Evolutionary conservation across 2,888 invertebrate species (phyloP).

Genomic region (Dioctria rufipes): DNA sequence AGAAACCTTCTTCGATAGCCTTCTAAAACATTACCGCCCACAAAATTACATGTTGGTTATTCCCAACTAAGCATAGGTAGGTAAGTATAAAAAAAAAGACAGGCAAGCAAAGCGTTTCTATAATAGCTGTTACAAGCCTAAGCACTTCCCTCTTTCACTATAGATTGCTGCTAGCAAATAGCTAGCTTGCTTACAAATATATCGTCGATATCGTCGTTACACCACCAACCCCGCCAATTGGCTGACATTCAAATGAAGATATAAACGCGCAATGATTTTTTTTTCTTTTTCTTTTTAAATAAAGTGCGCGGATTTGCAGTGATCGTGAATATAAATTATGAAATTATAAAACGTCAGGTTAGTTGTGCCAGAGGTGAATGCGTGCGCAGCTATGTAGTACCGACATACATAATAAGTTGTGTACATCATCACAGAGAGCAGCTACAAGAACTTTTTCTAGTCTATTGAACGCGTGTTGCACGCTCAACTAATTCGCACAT

Average conservation of each 20-base stretch:
- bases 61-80: no score
- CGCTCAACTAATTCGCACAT: neutral
- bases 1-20: no score
- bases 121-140: neutral
- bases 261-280: conserved; percentile 17
- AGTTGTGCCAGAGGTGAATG: conserved; percentile 21
- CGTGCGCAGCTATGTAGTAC: neutral
- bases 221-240: neutral
- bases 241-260: conserved; percentile 44
- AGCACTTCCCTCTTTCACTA: conserved; percentile 39
- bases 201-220: no score
- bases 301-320: neutral
- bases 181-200: neutral
- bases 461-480: conserved; percentile 7
- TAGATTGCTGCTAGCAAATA: neutral
- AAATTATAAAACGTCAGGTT: conserved; percentile 5
- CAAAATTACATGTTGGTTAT: neutral
- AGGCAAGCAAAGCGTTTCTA: no score
- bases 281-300: neutral
- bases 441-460: neutral
- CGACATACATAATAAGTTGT: no score
- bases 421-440: neutral
- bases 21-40: conserved; percentile 13
- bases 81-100: no score
- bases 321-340: conserved; percentile 42